These are phyloP conservation scores for Ischnura elegans DNA, from an alignment of 2,888 invertebrate species.

Conservation along the genomic window DNA sequence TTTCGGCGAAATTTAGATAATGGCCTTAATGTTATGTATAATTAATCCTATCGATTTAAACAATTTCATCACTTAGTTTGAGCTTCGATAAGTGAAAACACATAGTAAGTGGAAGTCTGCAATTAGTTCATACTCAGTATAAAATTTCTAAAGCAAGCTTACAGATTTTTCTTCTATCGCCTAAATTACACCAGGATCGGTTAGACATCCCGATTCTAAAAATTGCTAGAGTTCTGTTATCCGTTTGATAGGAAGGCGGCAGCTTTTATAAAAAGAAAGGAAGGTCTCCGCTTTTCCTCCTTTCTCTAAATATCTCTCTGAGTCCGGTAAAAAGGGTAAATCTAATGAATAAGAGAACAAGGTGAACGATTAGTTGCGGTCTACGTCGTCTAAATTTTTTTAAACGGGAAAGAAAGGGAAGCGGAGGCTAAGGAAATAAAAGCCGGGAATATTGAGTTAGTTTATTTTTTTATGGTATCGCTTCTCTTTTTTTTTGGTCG, in stretches of 20 bases:
- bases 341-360: constrained; percentile 52
- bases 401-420: neutral
- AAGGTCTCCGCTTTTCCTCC: neutral
- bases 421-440: neutral
- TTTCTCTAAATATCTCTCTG: constrained; percentile 5
- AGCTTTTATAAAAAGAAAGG: neutral
- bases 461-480: neutral
- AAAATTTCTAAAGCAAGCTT: too few relatives aligned
- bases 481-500: neutral
- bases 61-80: too few relatives aligned
- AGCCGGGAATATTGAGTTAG: neutral
- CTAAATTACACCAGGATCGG: too few relatives aligned
- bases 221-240: neutral
- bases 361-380: constrained; percentile 29
- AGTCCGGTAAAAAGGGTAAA: constrained; percentile 12
- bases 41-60: too few relatives aligned
- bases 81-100: too few relatives aligned
- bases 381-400: neutral
- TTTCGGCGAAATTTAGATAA: too few relatives aligned
- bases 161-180: too few relatives aligned
- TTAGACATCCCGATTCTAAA: neutral
- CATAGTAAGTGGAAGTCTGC: too few relatives aligned
- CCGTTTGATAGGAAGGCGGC: neutral
- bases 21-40: too few relatives aligned
- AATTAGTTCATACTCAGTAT: too few relatives aligned